A percentile compares a stretch with the other conserved stretches of the same genome.
These are phyloP conservation scores for Cydia strobilella DNA, from an alignment of 1,140 invertebrate species.

Conservation along the genomic window DNA sequence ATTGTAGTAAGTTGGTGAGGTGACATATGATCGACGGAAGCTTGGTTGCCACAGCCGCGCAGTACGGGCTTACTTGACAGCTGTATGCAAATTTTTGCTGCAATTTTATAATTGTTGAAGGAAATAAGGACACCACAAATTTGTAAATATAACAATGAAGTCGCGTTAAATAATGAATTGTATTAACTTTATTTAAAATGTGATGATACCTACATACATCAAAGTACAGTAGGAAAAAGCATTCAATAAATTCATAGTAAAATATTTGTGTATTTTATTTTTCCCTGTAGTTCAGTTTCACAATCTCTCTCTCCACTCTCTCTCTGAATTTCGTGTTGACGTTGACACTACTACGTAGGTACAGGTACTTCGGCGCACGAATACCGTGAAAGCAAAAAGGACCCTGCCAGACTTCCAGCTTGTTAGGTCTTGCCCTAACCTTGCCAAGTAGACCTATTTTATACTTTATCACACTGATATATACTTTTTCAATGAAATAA, in stretches of 20 bases:
- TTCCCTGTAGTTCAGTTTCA: constrained; percentile 11
- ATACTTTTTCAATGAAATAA: constrained; percentile 20
- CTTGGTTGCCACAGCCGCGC: background rate
- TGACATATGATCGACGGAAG: too few relatives aligned
- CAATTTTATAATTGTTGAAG: background rate
- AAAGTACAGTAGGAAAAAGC: constrained; percentile 24
- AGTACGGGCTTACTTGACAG: background rate
- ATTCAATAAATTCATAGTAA: constrained; percentile 33
- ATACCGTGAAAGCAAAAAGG: too few relatives aligned
- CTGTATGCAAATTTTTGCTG: constrained; percentile 4
- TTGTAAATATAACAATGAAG: constrained; percentile 32
- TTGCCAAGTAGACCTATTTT: too few relatives aligned
- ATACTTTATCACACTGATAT: background rate
- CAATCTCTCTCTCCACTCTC: background rate
- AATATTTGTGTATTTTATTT: constrained; percentile 35
- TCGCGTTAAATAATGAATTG: constrained; percentile 9
- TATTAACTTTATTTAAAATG: constrained; percentile 23
- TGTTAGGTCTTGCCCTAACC: too few relatives aligned
- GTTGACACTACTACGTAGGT: too few relatives aligned
- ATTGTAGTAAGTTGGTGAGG: too few relatives aligned
- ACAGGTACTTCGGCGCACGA: too few relatives aligned
- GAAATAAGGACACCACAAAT: constrained; percentile 11
- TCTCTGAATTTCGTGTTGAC: background rate
- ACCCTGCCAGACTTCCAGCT: too few relatives aligned
- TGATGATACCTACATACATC: constrained; percentile 29